These are phyloP conservation scores for Fulmarus glacialis DNA, from an alignment of 2,113 vertebrate species.

Conservation along the genomic window DNA sequence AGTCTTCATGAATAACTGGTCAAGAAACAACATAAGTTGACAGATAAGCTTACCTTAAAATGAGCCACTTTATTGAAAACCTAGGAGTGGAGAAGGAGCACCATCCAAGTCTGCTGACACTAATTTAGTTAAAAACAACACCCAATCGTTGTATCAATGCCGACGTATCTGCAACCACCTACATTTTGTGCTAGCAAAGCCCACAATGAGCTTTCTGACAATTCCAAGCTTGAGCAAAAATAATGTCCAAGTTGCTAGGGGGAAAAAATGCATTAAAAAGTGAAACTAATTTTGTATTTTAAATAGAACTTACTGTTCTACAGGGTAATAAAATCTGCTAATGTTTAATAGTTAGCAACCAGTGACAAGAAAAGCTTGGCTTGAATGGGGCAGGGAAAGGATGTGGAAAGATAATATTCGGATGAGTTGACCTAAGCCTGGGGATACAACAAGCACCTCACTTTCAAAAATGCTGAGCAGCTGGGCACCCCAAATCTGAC, in stretches of 20 bases:
- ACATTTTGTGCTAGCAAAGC: slow-evolving; percentile 27
- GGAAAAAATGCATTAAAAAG: not conserved
- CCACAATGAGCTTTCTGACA: slow-evolving; percentile 25
- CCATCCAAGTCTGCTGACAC: not conserved
- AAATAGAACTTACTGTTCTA: not conserved
- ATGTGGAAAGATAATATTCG: not conserved
- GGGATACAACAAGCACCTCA: not conserved
- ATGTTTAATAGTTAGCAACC: not conserved
- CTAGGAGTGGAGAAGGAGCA: not conserved
- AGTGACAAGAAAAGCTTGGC: not conserved
- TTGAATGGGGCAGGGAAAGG: not conserved
- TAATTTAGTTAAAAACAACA: not conserved
- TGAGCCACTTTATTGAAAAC: not conserved
- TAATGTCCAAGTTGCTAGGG: slow-evolving; percentile 18
- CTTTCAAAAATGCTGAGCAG: not conserved
- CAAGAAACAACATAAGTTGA: not conserved
- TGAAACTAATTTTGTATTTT: not conserved
- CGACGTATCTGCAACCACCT: slow-evolving; percentile 22
- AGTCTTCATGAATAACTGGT: not conserved
- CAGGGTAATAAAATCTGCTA: not conserved
- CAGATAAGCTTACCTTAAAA: not conserved
- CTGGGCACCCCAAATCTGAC: not conserved
- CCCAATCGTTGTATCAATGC: not conserved
- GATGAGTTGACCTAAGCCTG: not conserved
- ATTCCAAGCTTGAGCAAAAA: slow-evolving; percentile 19